phyloP scores from a whole-genome alignment of 2,113 vertebrate species.

The Girardinichthys multiradiatus region DNA sequence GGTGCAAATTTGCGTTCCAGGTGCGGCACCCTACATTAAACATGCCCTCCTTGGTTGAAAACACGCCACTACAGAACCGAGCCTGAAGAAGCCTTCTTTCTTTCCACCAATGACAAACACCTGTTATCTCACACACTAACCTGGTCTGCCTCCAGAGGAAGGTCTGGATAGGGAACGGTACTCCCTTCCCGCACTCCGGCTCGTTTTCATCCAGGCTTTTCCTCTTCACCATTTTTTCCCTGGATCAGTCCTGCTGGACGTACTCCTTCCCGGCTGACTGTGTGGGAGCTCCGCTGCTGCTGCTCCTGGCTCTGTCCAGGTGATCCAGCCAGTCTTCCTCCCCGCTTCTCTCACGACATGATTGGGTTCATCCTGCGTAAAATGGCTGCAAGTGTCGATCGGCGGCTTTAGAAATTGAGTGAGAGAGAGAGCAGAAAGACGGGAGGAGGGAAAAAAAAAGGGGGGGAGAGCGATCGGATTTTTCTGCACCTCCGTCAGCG shows the following conservation, averaged over 20 bases:
- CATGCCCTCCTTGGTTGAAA: slow-evolving; percentile 11
- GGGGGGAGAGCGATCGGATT: slow-evolving; percentile 57
- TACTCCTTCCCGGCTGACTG: slow-evolving; percentile 10
- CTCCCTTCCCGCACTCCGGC: slow-evolving; percentile 90
- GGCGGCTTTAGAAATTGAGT: slow-evolving; percentile 30
- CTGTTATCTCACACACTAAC: slow-evolving; percentile 77
- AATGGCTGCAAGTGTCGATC: slow-evolving; percentile 87
- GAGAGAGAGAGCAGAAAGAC: background rate
- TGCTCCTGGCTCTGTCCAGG: slow-evolving; percentile 59
- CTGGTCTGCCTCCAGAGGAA: slow-evolving; percentile 99
- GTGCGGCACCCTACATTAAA: background rate
- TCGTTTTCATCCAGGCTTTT: slow-evolving; percentile 96
- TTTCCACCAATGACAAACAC: slow-evolving; percentile 45
- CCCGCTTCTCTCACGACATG: slow-evolving; percentile 60
- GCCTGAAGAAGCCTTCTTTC: no score
- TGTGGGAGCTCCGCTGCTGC: background rate
- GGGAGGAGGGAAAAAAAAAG: slow-evolving; percentile 27
- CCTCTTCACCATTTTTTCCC: slow-evolving; percentile 92
- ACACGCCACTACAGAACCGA: background rate
- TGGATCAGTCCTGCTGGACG: slow-evolving; percentile 9
- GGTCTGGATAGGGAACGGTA: slow-evolving; percentile 98
- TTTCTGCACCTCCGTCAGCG: slow-evolving; percentile 85
- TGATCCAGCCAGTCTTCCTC: slow-evolving; percentile 41
- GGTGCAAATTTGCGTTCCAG: background rate
- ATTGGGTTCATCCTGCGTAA: slow-evolving; percentile 76